Base-by-base conservation (phyloP, 2,888 invertebrate species). In the Microdon myrmicae region DNA sequence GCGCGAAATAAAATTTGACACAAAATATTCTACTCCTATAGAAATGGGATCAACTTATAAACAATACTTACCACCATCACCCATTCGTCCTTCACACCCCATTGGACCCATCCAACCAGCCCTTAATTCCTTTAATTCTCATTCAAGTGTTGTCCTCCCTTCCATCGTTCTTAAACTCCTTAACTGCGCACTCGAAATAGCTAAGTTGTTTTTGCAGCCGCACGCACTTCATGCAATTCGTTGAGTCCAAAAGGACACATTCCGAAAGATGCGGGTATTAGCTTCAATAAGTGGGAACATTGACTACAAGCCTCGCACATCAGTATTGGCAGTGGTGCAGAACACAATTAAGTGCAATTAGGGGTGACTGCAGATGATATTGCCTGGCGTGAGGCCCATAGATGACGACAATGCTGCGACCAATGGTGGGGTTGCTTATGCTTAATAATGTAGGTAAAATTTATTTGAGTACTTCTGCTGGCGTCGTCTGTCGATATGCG, bases 271-370 rank as follows among this genome's bases (percentile, higher is more conserved):
- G 56, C 61, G 55, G 61, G 61, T 48, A 59, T n/a, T 34, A 6
- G 38, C 26, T 22, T 34, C 17, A 49, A 22, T 23, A 25, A 41
- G 23, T 31, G 10, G n/a, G 17, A 38, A 25, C 19, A 25, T 9
- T 20, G 13, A 32, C 43, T 29, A 43, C 19, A n/a, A n/a, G n/a
- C n/a, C n/a, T n/a, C n/a, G n/a, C n/a, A 19, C 9, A 51, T 28
- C 28, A 10, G 13, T 44, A 34, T 14, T 39, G 12, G 20, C n/a
- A 45, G 19, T 17, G 43, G 48, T 43, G 44, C 48, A 49, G 48
- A 56, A 45, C 45, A 49, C 39, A 61, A 61, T 61, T 61, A 45
- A 56, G 25, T 45, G 34, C 56, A 49, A 61, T 56, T 61, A 61
- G 56, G 61, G 61, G 56, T 61, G 44, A 56, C 48, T 41, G 10